Evolutionary conservation across 2,797 vertebrate genomes (phyloP), one percentile per base, ranked within the genome.

Genomic region (Crocodylus rhombifer): DNA sequence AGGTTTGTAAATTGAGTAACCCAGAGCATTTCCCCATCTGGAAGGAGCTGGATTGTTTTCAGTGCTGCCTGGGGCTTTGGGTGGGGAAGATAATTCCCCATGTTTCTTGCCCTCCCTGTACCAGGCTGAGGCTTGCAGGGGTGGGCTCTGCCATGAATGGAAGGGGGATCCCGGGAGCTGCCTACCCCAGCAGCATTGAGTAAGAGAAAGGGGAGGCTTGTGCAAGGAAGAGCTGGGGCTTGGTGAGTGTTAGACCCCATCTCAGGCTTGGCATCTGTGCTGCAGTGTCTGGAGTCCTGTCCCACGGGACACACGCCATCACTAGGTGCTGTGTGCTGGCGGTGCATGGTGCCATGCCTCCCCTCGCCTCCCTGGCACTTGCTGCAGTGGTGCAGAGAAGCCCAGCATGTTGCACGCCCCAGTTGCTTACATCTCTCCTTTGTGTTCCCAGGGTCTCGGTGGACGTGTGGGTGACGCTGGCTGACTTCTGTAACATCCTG

Each of bases 401-500:
- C 96, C 95, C 94, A 91, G 56, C 61, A 82, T 91, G 95, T 95
- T 93, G 94, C 94, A 96, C 94, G 94, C 96, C 96, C 91, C 62
- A 96, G 92, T 93, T 91, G 61, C 90, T 98, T 87, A 96, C 97
- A 80, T 96, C 96, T 96, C 96, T 97, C 94, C 62, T 95, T 97
- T 84, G 93, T 96, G 96, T 94, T 96, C 92, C 85, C 97, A 99
- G 99, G 94, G 96, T 98, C 94, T 98, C 98, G 95, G 98, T 99
- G 91, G 98, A 99, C 94, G 98, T 99, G 91, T 99, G 99, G 99
- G 98, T 98, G 81, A 98, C 98, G 88, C 98, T 99, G 96, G 99
- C 99, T 84, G 98, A 99, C 96, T 98, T 99, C 96, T 99, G 99
- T 97, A 99, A 99, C 94, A 97, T 98, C 94, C 96, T 99, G 97